Base-by-base conservation (phyloP, 1,140 invertebrate species). In the Pararge aegeria region DNA sequence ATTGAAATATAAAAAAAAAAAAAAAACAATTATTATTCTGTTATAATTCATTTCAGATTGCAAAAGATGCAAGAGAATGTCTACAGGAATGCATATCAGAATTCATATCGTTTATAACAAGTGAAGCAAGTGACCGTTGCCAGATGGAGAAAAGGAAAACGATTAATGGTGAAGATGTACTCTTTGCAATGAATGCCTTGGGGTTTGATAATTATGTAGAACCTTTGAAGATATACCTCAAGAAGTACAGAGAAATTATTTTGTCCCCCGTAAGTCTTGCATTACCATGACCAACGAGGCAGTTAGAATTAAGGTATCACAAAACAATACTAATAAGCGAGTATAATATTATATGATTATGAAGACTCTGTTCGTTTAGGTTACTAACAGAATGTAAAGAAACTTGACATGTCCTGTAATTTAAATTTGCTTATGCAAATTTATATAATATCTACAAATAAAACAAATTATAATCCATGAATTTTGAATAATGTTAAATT, bases 51-150 rank as follows among this genome's bases (percentile, higher is more conserved):
- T n/a, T 15, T 4, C 86, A 96, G 95, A 98, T 99, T 75, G 97
- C 98, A 0, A 99, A 99, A 92, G 99, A 99, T 92, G 98, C 98
- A 0, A 93, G 99, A 69, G 98, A 99, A 91, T 99, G 98, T 92
- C 97, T 99, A 15, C 99, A 99, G 90, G 99, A 99, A 90, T 99
- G 98, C 92, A 98, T 99, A 30, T 99, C 98, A 0, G 99, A 99
- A 83, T 99, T 99, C 81, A 99, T 99, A 75, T 98, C 97, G 67
- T 99, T 99, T 80, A 98, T 99, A 46, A 99, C 98, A 0, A 98
- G 97, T 78, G 98, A 99, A 92, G 98, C 98, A 0, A 98, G 97
- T 83, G 98, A 99, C 78, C 91, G 97, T 19, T 99, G 98, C 90
- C 96, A 98, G 70, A 95, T 98, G 90, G 99, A 99, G 83, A 99